Percentiles rank a stretch among this genome's conserved stretches.
Conservation (phyloP, 2,797 vertebrate genomes). For the Sebastes taczanowskii region DNA sequence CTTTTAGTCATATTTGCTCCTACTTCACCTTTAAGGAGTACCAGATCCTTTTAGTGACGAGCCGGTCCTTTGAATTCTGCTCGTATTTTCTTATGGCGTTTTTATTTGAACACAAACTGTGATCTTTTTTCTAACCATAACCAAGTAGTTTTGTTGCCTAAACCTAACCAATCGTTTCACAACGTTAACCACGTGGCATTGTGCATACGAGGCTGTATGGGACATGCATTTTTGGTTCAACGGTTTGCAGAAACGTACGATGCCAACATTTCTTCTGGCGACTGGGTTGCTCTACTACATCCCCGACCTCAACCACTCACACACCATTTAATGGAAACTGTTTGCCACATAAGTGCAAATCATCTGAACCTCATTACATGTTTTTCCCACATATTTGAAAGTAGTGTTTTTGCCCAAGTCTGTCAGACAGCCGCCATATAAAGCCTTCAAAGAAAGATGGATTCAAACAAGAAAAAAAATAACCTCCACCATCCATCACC, state of each 20-base stretch:
- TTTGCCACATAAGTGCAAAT: conserved; percentile 11
- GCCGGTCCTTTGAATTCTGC: no score
- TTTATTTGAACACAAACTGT: no score
- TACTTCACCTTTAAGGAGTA: no score
- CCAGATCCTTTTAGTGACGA: no score
- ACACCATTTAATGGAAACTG: conserved; percentile 28
- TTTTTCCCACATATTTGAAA: conserved; percentile 42
- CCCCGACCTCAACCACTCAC: not conserved
- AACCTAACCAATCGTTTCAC: not conserved
- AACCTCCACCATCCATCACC: conserved; percentile 47
- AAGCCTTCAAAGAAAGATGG: conserved; percentile 32
- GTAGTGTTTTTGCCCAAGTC: conserved; percentile 28
- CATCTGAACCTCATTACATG: not conserved
- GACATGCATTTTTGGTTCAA: not conserved
- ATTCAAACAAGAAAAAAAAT: conserved; percentile 41
- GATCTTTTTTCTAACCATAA: no score
- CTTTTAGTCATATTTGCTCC: no score
- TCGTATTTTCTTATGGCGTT: no score
- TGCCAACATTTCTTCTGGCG: not conserved
- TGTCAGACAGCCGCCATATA: conserved; percentile 39
- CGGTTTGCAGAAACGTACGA: not conserved
- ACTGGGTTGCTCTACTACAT: not conserved
- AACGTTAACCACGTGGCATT: not conserved
- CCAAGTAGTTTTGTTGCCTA: no score
- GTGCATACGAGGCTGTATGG: not conserved